Percentiles rank a stretch among this genome's conserved stretches.
These are phyloP conservation scores for Paramisgurnus dabryanus DNA, from an alignment of 2,113 vertebrate genomes.

Conservation along the genomic window DNA sequence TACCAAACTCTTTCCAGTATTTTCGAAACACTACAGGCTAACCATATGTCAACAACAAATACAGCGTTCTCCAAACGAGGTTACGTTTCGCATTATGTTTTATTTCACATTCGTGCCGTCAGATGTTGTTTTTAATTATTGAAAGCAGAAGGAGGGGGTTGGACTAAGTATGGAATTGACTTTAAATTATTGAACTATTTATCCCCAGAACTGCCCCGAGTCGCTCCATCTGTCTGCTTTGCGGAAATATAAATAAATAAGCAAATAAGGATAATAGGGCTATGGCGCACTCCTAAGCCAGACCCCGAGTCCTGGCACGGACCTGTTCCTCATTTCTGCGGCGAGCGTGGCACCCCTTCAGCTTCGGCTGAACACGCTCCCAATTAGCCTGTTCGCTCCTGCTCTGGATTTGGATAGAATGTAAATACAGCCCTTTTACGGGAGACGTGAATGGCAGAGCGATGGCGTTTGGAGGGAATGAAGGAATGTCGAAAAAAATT, in stretches of 20 bases:
- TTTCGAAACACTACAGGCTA: constrained; percentile 42
- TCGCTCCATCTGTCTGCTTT: constrained; percentile 57
- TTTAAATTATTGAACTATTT: constrained; percentile 64
- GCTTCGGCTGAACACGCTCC: not conserved
- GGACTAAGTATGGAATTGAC: constrained; percentile 55
- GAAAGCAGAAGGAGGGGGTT: constrained; percentile 48
- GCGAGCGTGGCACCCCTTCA: constrained; percentile 25
- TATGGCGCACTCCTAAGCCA: constrained; percentile 41
- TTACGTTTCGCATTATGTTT: constrained; percentile 44
- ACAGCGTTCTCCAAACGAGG: constrained; percentile 43
- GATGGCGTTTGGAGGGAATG: not conserved
- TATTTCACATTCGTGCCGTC: constrained; percentile 49
- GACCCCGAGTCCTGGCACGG: constrained; percentile 47
- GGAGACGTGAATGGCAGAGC: not conserved
- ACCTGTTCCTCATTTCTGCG: constrained; percentile 39
- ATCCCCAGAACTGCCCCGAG: constrained; percentile 52
- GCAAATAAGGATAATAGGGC: constrained; percentile 49
- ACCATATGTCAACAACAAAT: constrained; percentile 45
- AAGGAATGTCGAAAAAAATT: not conserved
- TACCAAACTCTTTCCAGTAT: constrained; percentile 36
- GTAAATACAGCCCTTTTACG: not conserved
- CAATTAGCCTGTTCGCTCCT: constrained; percentile 21
- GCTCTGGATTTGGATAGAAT: constrained; percentile 14
- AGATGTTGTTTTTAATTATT: constrained; percentile 65
- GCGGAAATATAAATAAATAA: constrained; percentile 58